Percentiles rank a stretch among this genome's conserved stretches.
Conservation (phyloP, 2,113 vertebrate genomes). For the Collichthys lucidus region DNA sequence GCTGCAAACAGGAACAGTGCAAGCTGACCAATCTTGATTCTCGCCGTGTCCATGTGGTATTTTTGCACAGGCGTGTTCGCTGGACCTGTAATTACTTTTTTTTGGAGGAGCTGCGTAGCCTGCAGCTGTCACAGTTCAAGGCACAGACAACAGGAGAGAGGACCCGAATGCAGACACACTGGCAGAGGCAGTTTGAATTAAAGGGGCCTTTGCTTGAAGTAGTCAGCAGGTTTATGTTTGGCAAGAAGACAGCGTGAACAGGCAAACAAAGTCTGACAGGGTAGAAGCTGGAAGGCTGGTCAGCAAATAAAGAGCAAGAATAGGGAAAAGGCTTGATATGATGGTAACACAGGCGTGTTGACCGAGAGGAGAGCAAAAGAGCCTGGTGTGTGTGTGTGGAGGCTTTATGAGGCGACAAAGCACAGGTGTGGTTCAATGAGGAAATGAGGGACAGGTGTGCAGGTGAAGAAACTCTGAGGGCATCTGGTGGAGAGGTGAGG, state of each 20-base stretch:
- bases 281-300: neutral
- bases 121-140: neutral
- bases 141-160: neutral
- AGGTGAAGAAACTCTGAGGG: neutral
- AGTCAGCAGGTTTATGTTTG: neutral
- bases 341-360: neutral
- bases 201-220: neutral
- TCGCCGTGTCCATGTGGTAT: neutral
- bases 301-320: neutral
- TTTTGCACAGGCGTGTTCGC: neutral
- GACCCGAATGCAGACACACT: neutral
- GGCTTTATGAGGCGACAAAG: neutral
- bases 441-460: neutral
- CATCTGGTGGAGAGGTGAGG: constrained; percentile 5
- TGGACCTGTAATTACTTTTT: neutral
- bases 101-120: neutral
- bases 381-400: neutral
- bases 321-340: neutral
- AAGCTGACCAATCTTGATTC: neutral
- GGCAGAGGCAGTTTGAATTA: neutral
- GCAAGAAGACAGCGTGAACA: neutral
- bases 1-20: neutral
- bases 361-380: neutral
- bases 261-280: neutral
- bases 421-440: neutral